Evolutionary conservation across 2,113 vertebrate species (phyloP), one percentile per base, ranked within the genome.

Genomic region (Oncorhynchus mykiss): DNA sequence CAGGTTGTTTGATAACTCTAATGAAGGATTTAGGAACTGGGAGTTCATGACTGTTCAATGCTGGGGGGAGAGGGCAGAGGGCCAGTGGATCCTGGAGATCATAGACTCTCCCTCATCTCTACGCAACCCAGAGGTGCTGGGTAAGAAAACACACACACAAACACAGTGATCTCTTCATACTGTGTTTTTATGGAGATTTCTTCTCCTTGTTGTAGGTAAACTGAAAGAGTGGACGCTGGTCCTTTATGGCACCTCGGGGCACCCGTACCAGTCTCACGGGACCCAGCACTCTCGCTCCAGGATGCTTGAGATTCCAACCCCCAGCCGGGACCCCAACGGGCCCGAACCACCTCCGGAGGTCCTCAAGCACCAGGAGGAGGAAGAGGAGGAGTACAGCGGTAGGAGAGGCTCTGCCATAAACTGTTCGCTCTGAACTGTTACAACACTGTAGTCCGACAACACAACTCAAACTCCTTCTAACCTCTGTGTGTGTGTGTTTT

Each of bases 21-120:
- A 88, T 0, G 94, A 97, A 79, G 97, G 97, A 0, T 98, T 98
- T 88, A 95, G 94, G 59, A 94, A 95, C 91, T 98, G 97, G 97
- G 96, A 97, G 80, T 98, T 98, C 88, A 98, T 98, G 97, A 96
- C 95, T 0, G 95, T 97, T 60, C 97, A 98, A 82, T 96, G 96
- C 85, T 98, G 97, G 97, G 96, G 96, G 6, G 97, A 98, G 84
- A 92, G 87, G 60, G 93, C 96, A 0, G 93, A 94, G 0, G 97
- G 97, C 2, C 93, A 91, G 3, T 98, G 97, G 97, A 96, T 93
- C 4, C 83, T 98, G 87, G 96, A 97, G 86, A 93, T 98, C 78
- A 92, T 91, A 0, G 97, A 98, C 84, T 90, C 93, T 0, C 95
- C 94, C 0, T 95, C 95, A 7, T 94, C 95, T 80, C 92, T 94